Evolutionary conservation across 2,888 invertebrate genomes (phyloP).

Genomic region (Carcina quercana): DNA sequence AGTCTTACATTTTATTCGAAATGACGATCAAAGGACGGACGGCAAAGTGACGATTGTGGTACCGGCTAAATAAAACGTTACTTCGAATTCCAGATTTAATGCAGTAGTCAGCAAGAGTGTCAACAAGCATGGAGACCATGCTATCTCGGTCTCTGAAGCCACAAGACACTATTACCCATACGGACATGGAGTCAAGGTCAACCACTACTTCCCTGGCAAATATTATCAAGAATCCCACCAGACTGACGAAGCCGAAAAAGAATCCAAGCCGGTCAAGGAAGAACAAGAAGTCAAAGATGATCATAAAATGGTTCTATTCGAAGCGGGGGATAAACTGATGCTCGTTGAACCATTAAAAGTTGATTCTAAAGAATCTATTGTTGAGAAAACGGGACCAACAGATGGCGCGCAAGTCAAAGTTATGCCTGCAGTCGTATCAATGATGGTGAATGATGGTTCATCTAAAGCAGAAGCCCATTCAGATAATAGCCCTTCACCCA

Average conservation of each 20-base stretch:
- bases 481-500: constrained; percentile 10
- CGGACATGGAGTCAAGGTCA: constrained; percentile 51
- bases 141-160: constrained; percentile 47
- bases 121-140: constrained; percentile 54
- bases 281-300: constrained; percentile 22
- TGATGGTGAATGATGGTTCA: constrained; percentile 21
- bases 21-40: no score
- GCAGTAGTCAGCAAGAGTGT: constrained; percentile 70
- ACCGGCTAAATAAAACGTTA: no score
- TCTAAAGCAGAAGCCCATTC: constrained; percentile 15
- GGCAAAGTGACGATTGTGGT: no score
- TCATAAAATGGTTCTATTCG: constrained; percentile 19
- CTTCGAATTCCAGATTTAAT: constrained; percentile 68
- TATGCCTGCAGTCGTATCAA: constrained; percentile 28
- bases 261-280: constrained; percentile 32
- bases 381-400: constrained; percentile 24
- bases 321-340: constrained; percentile 25
- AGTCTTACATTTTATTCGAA: no score
- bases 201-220: constrained; percentile 53
- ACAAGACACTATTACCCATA: constrained; percentile 46
- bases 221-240: constrained; percentile 19
- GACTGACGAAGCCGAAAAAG: constrained; percentile 14
- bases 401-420: constrained; percentile 25
- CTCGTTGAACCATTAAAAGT: constrained; percentile 23
- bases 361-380: constrained; percentile 21